Percentiles rank a stretch among this genome's conserved stretches.
Conservation (phyloP, 2,797 vertebrate species). For the Coranthus polyacanthus region DNA sequence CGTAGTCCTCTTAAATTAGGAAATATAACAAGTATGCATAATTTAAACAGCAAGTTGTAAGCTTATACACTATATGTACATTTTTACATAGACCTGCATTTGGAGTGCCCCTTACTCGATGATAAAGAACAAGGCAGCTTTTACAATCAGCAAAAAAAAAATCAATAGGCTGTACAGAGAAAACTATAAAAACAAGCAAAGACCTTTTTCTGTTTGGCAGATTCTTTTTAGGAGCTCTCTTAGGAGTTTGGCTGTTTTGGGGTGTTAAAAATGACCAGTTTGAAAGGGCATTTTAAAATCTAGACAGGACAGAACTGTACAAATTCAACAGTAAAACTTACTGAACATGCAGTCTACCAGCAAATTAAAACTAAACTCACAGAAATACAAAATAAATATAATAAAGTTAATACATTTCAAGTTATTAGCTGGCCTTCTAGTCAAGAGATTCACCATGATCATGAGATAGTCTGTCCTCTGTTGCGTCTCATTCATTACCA, state of each 20-base stretch:
- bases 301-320: conserved; percentile 73
- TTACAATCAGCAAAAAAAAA: conserved; percentile 79
- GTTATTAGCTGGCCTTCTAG: conserved; percentile 71
- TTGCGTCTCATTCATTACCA: conserved; percentile 37
- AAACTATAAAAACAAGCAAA: conserved; percentile 70
- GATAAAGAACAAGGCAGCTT: conserved; percentile 82
- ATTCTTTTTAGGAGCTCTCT: conserved; percentile 66
- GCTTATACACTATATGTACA: conserved; percentile 84
- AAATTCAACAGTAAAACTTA: conserved; percentile 71
- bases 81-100: conserved; percentile 86
- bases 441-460: conserved; percentile 57
- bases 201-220: conserved; percentile 65
- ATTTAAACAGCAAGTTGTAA: conserved; percentile 85
- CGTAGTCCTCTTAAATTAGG: conserved; percentile 88
- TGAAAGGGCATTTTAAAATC: conserved; percentile 68
- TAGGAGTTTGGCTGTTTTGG: conserved; percentile 75
- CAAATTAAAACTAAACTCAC: conserved; percentile 74
- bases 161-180: conserved; percentile 69
- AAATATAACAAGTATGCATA: conserved; percentile 89
- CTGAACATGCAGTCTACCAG: conserved; percentile 81
- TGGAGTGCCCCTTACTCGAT: conserved; percentile 77
- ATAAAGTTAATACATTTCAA: conserved; percentile 80
- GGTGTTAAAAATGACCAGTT: conserved; percentile 57
- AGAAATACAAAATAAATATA: conserved; percentile 82
- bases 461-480: conserved; percentile 36